phyloP scores from a whole-genome alignment of 2,888 invertebrate species.

The Eledone cirrhosa region DNA sequence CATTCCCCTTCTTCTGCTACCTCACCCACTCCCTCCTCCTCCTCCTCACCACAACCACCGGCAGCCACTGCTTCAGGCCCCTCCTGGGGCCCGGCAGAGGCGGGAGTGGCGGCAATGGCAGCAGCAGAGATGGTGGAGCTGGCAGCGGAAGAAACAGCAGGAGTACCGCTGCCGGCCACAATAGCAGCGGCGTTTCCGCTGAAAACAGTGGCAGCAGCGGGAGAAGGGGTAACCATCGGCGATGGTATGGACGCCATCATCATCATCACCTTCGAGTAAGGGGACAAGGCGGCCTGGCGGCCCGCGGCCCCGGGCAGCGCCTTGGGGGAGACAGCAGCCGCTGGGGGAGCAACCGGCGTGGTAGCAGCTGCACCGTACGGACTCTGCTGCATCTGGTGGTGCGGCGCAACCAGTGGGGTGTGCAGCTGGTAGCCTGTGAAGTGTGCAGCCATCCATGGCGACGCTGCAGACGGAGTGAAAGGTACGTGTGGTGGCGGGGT shows the following conservation, averaged over 20 bases:
- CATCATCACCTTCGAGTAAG: conserved; percentile 23
- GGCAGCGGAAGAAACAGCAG: too few species aligned
- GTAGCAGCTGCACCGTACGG: conserved; percentile 25
- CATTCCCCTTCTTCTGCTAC: not conserved
- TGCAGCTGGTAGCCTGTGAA: conserved; percentile 38
- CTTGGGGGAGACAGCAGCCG: conserved; percentile 17
- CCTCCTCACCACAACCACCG: too few species aligned
- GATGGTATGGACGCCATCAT: conserved; percentile 32
- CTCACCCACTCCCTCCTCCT: too few species aligned
- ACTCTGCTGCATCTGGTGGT: conserved; percentile 53
- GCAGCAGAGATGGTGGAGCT: too few species aligned
- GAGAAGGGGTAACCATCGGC: conserved; percentile 15
- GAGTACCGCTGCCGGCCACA: not conserved
- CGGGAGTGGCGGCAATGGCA: too few species aligned
- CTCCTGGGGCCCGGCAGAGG: too few species aligned
- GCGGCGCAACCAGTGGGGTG: conserved; percentile 64
- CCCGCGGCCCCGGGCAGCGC: not conserved
- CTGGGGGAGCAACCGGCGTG: conserved; percentile 32
- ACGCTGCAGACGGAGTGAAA: conserved; percentile 33
- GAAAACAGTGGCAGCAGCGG: not conserved
- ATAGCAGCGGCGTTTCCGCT: not conserved
- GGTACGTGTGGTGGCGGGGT: conserved; percentile 32
- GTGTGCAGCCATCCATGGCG: conserved; percentile 36
- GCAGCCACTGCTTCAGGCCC: too few species aligned
- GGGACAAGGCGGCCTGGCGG: not conserved